Evolutionary conservation across 2,113 vertebrate genomes (phyloP).

Genomic region (Charadrius vociferus): DNA sequence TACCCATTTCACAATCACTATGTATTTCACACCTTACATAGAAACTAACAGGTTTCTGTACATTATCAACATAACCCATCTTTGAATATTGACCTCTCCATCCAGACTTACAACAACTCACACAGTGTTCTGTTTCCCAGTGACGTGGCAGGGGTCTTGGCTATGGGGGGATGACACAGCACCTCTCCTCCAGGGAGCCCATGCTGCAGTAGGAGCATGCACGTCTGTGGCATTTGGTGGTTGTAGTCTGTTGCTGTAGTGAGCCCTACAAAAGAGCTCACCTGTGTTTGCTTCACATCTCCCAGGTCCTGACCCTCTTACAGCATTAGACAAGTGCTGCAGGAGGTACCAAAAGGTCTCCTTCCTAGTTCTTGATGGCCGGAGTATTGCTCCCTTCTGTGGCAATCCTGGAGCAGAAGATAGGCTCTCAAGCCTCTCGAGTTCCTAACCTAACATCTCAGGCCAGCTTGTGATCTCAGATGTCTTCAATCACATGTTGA

Average conservation of each 20-base stretch:
- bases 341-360: neutral
- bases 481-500: too few species aligned
- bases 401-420: too few species aligned
- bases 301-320: neutral
- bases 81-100: neutral
- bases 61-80: neutral
- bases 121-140: neutral
- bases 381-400: too few species aligned
- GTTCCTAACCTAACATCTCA: too few species aligned
- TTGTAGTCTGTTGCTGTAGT: neutral
- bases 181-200: neutral
- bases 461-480: too few species aligned
- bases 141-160: neutral
- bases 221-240: neutral
- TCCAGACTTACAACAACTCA: neutral
- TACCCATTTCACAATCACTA: neutral
- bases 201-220: rapidly evolving
- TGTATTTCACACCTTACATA: neutral
- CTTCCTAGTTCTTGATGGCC: neutral
- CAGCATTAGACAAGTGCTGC: neutral
- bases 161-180: rapidly evolving
- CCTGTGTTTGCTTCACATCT: neutral
- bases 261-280: neutral
- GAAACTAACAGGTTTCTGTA: neutral
- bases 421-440: too few species aligned